Base-by-base conservation (phyloP, 2,113 vertebrate genomes). In the Agapornis roseicollis region DNA sequence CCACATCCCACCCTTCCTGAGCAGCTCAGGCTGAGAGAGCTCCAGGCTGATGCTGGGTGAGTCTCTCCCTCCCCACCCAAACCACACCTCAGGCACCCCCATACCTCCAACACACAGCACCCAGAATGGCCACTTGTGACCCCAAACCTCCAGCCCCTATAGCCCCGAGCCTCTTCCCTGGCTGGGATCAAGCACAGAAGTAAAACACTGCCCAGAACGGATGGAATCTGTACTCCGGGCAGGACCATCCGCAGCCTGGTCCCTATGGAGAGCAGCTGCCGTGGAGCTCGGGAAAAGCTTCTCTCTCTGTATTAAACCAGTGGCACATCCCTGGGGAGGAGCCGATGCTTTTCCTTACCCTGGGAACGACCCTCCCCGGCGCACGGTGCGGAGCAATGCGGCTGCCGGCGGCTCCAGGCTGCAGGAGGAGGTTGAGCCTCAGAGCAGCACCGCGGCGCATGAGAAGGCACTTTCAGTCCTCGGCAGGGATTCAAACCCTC, bases 391-490 rank as follows among this genome's bases (percentile, higher is more conserved):
- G 56, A 58, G 56, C 56, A 58, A 58, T 58, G 56, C 49, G 11
- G 52, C 86, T 92, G 90, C 79, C 22, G 70, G 80, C 49, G 72
- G 39, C 77, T 85, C 82, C 77, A 84, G 87, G 68, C 81, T 80
- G 69, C 7, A 24, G 94, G 56, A 91, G 84, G 29, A 87, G 60
- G 28, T 0, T 24, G 24, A 47, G 66, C 61, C 74, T 81, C 89
- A 46, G 85, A 76, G 92, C 88, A 23, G 86, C 79, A 28, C 35
- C 2, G 37, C 80, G 7, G 56, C 25, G 4, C 65, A 97, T 96
- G 95, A 96, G 93, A 89, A 94, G 85, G 94, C 96, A 94, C 63
- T 95, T 96, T 96, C 85, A 66, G 29, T 68, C 80, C 65, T 93
- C 72, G 35, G 76, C 50, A 73, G 49, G 6, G 18, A 29, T 89